These are phyloP conservation scores for Polyodon spathula DNA, from an alignment of 2,113 vertebrate genomes.

Conservation along the genomic window DNA sequence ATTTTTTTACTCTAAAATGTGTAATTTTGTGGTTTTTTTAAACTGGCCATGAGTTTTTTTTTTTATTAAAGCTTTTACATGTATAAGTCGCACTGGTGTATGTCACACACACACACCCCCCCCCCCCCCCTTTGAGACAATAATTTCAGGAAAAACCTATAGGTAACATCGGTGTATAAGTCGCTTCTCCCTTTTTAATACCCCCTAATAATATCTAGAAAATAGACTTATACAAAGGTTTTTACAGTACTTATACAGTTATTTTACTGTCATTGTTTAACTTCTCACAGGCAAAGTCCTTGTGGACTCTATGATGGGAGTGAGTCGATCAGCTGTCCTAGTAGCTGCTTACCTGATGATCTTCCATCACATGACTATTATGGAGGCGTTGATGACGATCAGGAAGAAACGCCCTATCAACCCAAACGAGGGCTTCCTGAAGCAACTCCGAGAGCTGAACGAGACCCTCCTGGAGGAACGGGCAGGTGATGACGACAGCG, in stretches of 20 bases:
- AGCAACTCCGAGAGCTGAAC: conserved; percentile 84
- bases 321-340: conserved; percentile 79
- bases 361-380: conserved; percentile 84
- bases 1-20: too few species aligned
- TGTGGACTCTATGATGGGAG: conserved; percentile 90
- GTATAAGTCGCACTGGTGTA: too few species aligned
- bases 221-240: too few species aligned
- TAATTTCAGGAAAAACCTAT: too few species aligned
- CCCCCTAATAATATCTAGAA: too few species aligned
- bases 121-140: too few species aligned
- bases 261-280: conserved; percentile 11
- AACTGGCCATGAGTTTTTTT: too few species aligned
- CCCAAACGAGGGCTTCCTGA: conserved; percentile 88
- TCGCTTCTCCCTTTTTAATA: too few species aligned
- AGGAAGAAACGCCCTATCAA: conserved; percentile 79
- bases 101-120: too few species aligned
- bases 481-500: conserved; percentile 44
- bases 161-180: too few species aligned
- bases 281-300: conserved; percentile 75
- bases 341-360: conserved; percentile 95
- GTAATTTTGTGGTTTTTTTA: too few species aligned
- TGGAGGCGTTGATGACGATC: conserved; percentile 78
- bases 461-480: conserved; percentile 82
- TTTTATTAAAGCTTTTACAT: too few species aligned
- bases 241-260: not conserved